Base-by-base conservation (phyloP, 2,888 invertebrate species). In the Syrista parreyssii region DNA sequence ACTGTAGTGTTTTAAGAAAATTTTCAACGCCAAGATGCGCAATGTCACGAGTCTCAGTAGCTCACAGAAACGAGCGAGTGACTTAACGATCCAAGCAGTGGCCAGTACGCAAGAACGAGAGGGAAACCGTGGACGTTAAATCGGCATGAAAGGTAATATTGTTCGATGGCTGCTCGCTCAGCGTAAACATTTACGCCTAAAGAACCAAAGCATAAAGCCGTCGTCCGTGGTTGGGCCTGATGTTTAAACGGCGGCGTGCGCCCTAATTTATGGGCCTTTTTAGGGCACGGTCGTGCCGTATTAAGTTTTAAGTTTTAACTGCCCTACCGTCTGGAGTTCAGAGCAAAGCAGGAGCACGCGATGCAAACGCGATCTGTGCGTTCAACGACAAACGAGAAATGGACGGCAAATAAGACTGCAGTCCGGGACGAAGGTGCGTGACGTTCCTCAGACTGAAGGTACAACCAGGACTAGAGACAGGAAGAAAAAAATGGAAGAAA, bases 211-310 rank as follows among this genome's bases (percentile, higher is more conserved):
- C 82, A 79, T 81, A 78, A 83, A 83, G 78, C 80, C 74, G 76
- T 79, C 76, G 75, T 74, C 78, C 79, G 76, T 55, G 75, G 23
- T 69, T 76, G 68, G 73, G 73, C 79, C 40, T 68, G 69, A 75
- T 69, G 76, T 80, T 81, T 79, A 81, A 84, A 81, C 75, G 77
- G 75, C 75, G 79, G 79, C 81, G 75, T 78, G 80, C 75, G 78
- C 73, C 81, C 73, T 82, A 84, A 86, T 86, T 85, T 86, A 85
- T 74, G 85, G 81, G 69, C 78, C 71, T 78, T 76, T 68, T 76
- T 75, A 75, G 78, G 76, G 40, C 75, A 77, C 74, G 79, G 78
- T 79, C 79, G 79, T 82, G 79, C 75, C 76, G 75, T 79, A 81
- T 79, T 79, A 77, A 79, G 79, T 80, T 80, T 81, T 78, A 71